Evolutionary conservation across 2,888 invertebrate genomes (phyloP).

Genomic region (Tipula confusa): DNA sequence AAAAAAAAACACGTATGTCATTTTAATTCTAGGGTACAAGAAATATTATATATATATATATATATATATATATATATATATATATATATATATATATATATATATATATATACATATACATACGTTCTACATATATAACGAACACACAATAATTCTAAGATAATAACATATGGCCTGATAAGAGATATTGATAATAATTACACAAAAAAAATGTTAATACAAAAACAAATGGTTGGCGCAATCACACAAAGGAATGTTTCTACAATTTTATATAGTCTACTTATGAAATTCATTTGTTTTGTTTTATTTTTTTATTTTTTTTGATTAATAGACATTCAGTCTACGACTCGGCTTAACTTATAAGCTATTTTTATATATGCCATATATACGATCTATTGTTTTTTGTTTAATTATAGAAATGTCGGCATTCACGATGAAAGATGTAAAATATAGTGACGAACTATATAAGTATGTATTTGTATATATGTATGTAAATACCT

Average conservation of each 20-base stretch:
- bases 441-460: background rate
- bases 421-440: background rate
- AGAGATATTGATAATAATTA: conserved; percentile 25
- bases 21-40: too few relatives aligned
- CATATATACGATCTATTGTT: background rate
- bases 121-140: background rate
- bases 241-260: background rate
- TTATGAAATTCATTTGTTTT: background rate
- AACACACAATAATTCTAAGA: background rate
- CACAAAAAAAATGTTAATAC: background rate
- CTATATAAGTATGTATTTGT: too few relatives aligned
- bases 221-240: background rate
- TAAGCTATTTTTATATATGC: background rate
- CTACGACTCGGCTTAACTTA: background rate
- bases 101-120: too few relatives aligned
- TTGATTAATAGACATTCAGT: background rate
- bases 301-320: background rate
- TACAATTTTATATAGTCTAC: background rate
- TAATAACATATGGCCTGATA: conserved; percentile 5
- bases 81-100: too few relatives aligned
- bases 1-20: too few relatives aligned
- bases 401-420: background rate
- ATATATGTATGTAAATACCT: too few relatives aligned
- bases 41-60: too few relatives aligned
- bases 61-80: too few relatives aligned